Base-by-base conservation (phyloP, 2,797 vertebrate genomes). In the Rhyacichthys aspro region DNA sequence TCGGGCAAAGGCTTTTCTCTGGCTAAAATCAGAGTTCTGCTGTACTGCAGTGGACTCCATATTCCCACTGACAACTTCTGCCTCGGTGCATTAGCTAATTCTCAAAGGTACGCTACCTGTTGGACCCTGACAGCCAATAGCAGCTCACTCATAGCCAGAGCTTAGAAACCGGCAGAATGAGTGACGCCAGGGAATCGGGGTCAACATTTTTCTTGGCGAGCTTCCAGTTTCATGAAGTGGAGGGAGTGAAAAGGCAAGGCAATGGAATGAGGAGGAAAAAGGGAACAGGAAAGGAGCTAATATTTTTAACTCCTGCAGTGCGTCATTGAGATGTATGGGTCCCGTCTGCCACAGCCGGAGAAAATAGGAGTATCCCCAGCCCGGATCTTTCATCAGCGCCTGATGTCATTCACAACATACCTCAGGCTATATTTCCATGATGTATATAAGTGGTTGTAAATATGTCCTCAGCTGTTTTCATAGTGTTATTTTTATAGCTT, bases 191-290 rank as follows among this genome's bases (percentile, higher is more conserved):
- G 78, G 82, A 89, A 81, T 76, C 79, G 39, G 80, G 81, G 73
- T 86, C 83, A 82, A 79, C 76, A 87, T 90, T 90, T 88, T 87
- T 58, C 72, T 90, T 91, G 89, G 89, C 83, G 5, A 1, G 12
- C 50, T 55, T 86, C 88, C 89, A 90, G 78, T 73, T 76, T 84
- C 81, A 55, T 85, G 84, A 85, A 84, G 75, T 72, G 72, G 74
- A 79, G 76, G 66, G 85, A 84, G 78, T 62, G 70, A 72, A 76
- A 60, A 61, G 60, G 68, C 23, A 76, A 76, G 61, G 70, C 70
- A 79, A 78, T 55, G 82, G 75, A 79, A 81, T 69, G 61, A 67
- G 60, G 55, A 49, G 54, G 23, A 37, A 60, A 62, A 66, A 34
- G 39, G 44, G 54, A 74, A 71, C 61, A 72, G 84, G 82, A 86